Conservation (phyloP, 2,888 invertebrate genomes). For the Parnassius orleans region DNA sequence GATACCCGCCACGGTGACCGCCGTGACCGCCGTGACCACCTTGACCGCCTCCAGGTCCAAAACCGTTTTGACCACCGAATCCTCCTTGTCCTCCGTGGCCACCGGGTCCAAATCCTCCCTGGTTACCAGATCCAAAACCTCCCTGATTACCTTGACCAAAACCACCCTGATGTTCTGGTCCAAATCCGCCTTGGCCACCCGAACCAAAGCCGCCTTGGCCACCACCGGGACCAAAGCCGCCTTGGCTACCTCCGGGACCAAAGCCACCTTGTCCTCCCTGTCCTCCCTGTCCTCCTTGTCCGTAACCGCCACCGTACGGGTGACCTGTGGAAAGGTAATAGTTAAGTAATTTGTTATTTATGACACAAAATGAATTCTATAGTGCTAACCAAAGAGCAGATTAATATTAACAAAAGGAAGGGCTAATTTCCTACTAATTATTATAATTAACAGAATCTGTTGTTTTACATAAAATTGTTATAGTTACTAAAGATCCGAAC, state of each 20-base stretch:
- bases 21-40: slow-evolving; percentile 24
- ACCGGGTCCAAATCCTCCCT: slow-evolving; percentile 21
- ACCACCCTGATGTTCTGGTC: slow-evolving; percentile 7
- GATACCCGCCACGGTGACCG: slow-evolving; percentile 32
- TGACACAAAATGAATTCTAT: too few species aligned
- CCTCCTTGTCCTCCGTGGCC: slow-evolving; percentile 23
- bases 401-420: too few species aligned
- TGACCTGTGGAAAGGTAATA: slow-evolving; percentile 1
- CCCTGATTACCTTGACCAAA: slow-evolving; percentile 25
- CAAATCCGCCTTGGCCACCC: slow-evolving; percentile 23
- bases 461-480: too few species aligned
- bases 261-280: slow-evolving; percentile 24
- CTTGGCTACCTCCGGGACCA: slow-evolving; percentile 19
- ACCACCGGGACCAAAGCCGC: slow-evolving; percentile 3
- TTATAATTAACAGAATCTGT: too few species aligned
- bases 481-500: too few species aligned
- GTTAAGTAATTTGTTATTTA: too few species aligned
- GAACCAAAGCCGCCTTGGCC: slow-evolving; percentile 9
- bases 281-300: slow-evolving; percentile 1
- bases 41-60: slow-evolving; percentile 18
- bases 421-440: too few species aligned
- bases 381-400: too few species aligned
- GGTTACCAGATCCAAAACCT: slow-evolving; percentile 22
- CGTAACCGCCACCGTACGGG: slow-evolving; percentile 4
- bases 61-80: slow-evolving; percentile 11